Evolutionary conservation across 92 coral and sea anemone species (phyloP).

Genomic region (Paramuricea clavata): DNA sequence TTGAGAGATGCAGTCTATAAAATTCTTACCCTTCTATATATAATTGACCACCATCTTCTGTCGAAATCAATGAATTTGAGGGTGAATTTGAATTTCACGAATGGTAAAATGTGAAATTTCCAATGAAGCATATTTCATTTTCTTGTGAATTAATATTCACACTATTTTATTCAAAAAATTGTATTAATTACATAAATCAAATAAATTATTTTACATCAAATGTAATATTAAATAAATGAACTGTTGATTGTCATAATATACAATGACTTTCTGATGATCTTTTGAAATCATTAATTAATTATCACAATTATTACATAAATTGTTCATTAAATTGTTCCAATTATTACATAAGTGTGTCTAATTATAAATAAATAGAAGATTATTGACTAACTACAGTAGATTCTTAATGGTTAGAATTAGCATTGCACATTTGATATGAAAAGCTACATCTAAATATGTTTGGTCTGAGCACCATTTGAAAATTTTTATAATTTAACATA

Average conservation of each 20-base stretch:
- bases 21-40: too few species aligned
- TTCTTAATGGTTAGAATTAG: neutral
- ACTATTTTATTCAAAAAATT: neutral
- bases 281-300: neutral
- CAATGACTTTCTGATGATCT: neutral
- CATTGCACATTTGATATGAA: neutral
- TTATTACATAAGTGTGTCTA: neutral
- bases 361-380: neutral
- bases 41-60: too few species aligned
- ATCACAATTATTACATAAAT: too few species aligned
- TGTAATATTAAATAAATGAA: neutral
- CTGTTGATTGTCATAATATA: neutral
- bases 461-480: neutral
- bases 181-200: neutral
- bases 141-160: constrained; percentile 8
- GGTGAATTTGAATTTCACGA: too few species aligned
- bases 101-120: too few species aligned
- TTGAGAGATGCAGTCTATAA: too few species aligned
- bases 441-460: neutral
- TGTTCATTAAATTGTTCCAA: too few species aligned
- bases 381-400: neutral
- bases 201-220: neutral
- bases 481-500: constrained; percentile 6
- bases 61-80: too few species aligned
- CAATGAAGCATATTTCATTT: neutral